Evolutionary conservation across 2,797 vertebrate species (phyloP).

Genomic region (Decapterus maruadsi): DNA sequence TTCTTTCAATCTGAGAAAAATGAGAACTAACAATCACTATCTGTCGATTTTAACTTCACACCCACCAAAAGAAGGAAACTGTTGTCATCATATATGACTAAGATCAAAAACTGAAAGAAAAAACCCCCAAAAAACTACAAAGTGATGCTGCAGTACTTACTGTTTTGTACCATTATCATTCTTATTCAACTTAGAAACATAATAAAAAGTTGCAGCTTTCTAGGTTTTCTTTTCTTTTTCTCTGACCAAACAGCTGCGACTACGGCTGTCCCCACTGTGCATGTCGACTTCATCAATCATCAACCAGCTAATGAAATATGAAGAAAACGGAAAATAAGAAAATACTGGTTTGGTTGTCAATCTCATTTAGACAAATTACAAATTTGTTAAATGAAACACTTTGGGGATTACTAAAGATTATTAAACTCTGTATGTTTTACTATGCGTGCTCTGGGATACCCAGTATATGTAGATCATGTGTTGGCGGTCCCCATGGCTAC

Average conservation of each 20-base stretch:
- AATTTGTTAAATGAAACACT: slow-evolving; percentile 15
- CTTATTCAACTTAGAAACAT: slow-evolving; percentile 6
- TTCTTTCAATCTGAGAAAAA: slow-evolving; percentile 35
- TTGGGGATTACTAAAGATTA: slow-evolving; percentile 12
- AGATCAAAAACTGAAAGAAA: slow-evolving; percentile 12
- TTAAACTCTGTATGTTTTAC: slow-evolving; percentile 10
- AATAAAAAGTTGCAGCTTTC: slow-evolving; percentile 18
- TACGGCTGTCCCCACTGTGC: slow-evolving; percentile 24
- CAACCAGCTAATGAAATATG: slow-evolving; percentile 18
- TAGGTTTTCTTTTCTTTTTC: background rate
- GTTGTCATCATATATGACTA: slow-evolving; percentile 4
- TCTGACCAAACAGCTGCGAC: slow-evolving; percentile 12
- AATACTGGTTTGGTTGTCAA: slow-evolving; percentile 26
- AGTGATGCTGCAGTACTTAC: slow-evolving; percentile 20
- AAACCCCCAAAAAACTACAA: background rate
- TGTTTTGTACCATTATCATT: slow-evolving; percentile 23
- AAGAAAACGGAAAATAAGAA: background rate
- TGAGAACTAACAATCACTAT: slow-evolving; percentile 55
- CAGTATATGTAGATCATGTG: slow-evolving; percentile 40
- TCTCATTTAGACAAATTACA: slow-evolving; percentile 19
- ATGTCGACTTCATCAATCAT: slow-evolving; percentile 19
- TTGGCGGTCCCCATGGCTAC: slow-evolving; percentile 42
- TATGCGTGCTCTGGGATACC: slow-evolving; percentile 37
- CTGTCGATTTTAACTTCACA: slow-evolving; percentile 43
- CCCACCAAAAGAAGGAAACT: slow-evolving; percentile 23